Evolutionary conservation across 2,113 vertebrate species (phyloP).

Genomic region (Oryzias celebensis): DNA sequence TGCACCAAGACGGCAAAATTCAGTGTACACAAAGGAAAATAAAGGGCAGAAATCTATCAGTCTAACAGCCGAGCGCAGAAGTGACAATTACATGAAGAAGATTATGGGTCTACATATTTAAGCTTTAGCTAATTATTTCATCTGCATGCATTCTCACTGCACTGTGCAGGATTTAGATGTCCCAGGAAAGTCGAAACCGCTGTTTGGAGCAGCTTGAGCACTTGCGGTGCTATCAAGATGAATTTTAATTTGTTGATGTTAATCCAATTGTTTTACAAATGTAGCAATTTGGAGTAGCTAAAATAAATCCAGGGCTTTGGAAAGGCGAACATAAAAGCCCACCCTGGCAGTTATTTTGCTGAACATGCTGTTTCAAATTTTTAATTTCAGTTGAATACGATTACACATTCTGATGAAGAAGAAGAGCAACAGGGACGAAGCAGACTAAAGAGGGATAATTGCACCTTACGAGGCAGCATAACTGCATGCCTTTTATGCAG

Average conservation of each 20-base stretch:
- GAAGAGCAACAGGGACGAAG: constrained; percentile 13
- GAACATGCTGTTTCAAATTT: constrained; percentile 66
- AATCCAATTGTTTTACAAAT: constrained; percentile 81
- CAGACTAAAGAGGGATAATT: constrained; percentile 8
- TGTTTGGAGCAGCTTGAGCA: constrained; percentile 71
- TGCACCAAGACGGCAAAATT: constrained; percentile 13
- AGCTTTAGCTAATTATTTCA: constrained; percentile 81
- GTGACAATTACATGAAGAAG: constrained; percentile 73
- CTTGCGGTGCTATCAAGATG: constrained; percentile 74
- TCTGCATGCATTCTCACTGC: constrained; percentile 73
- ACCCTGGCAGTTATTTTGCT: constrained; percentile 66
- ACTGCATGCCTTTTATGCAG: background rate
- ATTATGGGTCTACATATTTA: constrained; percentile 78
- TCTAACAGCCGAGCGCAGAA: background rate
- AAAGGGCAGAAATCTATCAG: constrained; percentile 4
- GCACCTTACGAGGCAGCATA: constrained; percentile 12
- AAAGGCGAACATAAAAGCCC: constrained; percentile 66
- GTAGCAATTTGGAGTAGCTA: constrained; percentile 73
- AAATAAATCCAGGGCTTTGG: constrained; percentile 74
- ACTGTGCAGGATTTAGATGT: constrained; percentile 69
- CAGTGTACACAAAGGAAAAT: constrained; percentile 10
- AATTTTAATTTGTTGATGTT: constrained; percentile 81
- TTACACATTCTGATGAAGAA: constrained; percentile 50
- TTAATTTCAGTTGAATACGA: constrained; percentile 67
- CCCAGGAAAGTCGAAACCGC: constrained; percentile 75